Evolutionary conservation across 1,140 invertebrate species (phyloP), one percentile per base, ranked within the genome.

Genomic region (Drosophila erecta): DNA sequence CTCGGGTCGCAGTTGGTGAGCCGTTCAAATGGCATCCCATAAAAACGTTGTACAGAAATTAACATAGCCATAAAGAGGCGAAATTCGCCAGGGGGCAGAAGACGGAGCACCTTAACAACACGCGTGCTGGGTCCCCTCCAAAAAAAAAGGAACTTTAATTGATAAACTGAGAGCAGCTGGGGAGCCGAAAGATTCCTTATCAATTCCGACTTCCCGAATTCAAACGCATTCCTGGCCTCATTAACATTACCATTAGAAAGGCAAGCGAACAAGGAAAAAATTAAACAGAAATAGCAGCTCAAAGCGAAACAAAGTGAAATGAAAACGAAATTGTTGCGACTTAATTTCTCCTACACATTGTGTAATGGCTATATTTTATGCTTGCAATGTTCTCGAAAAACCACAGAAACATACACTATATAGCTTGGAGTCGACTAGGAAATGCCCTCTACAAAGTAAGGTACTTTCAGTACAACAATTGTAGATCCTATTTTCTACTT

Each of bases 11-110:
- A 24, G 24, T 35, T 24, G 43, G 30, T 73, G 62, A 43, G 43
- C 41, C 60, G 61, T 49, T 69, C 53, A 71, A 81, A 75, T 58
- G 75, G 50, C 76, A 87, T 83, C 76, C 70, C 84, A 87, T 87
- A 79, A 87, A 85, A 89, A 66, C 43, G 70, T 77, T 86, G 59
- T 78, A 65, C 55, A 59, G 74, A 87, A 87, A 87, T 86, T 87
- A 89, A 76, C 84, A 87, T 87, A 79, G 75, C 56, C 79, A 83
- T 87, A 83, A 87, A 87, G 30, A 57, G 54, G 56, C 57, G 85
- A 73, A 85, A 70, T 65, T 61, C 46, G 20, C 40, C 20, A 40
- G 49, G 30, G 17, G 11, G 14, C 22, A 44, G 20, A 38, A 37
- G 30, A 41, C 1, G 38, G 35, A 15, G 53, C 41, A 44, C 41